Evolutionary conservation across 2,888 invertebrate species (phyloP).

Genomic region (Muscina levida): DNA sequence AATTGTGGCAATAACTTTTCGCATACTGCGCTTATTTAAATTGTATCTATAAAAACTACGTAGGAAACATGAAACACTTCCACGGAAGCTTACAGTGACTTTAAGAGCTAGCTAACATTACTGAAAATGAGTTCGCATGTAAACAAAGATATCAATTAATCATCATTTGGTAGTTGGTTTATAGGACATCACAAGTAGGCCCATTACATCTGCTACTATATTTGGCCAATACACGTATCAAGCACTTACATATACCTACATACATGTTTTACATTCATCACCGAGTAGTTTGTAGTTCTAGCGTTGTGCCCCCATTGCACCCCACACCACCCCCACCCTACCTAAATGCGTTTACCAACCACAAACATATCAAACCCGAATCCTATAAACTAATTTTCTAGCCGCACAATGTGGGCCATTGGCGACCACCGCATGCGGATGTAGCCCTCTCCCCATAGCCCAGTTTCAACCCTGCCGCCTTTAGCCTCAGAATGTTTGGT

Average conservation of each 20-base stretch:
- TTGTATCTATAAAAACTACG: too few species aligned
- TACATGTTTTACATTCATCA: too few species aligned
- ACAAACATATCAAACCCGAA: conserved; percentile 8
- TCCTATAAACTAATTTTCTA: conserved; percentile 57
- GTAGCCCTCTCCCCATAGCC: background rate
- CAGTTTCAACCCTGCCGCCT: conserved; percentile 1
- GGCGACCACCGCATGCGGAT: conserved; percentile 49
- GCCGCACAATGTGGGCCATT: conserved; percentile 49
- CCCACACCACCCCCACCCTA: background rate
- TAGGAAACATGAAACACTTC: too few species aligned
- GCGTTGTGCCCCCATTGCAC: background rate
- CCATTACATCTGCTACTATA: background rate
- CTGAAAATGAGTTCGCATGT: too few species aligned
- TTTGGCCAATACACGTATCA: too few species aligned
- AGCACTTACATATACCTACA: too few species aligned
- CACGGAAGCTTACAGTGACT: too few species aligned
- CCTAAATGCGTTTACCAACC: background rate
- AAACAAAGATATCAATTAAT: conserved; percentile 33
- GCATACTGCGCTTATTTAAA: too few species aligned
- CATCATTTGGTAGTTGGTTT: conserved; percentile 14
- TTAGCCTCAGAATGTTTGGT: conserved; percentile 1
- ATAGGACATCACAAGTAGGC: background rate
- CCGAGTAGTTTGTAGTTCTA: background rate
- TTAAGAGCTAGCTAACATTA: too few species aligned
- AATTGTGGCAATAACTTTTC: too few species aligned